A percentile compares a stretch with the other conserved stretches of the same genome.
These are phyloP conservation scores for Cryptoprocta ferox DNA, from an alignment of 2,797 vertebrate genomes.

Conservation along the genomic window DNA sequence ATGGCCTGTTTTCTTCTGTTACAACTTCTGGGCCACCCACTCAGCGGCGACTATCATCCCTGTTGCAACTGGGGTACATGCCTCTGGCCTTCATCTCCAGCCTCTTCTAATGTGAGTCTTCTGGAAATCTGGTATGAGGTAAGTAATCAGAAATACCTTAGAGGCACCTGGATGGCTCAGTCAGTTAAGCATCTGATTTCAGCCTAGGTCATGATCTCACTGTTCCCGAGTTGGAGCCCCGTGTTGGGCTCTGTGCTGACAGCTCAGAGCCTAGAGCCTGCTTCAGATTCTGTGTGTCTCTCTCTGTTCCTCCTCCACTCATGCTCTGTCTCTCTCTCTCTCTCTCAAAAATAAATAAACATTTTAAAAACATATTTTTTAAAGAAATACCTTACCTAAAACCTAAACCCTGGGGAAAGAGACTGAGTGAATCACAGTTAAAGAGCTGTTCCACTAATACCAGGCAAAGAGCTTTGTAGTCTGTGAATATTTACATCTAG, in stretches of 20 bases:
- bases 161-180: neutral
- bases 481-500: neutral
- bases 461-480: neutral
- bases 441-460: neutral
- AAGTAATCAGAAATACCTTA: neutral
- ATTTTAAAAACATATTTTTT: neutral
- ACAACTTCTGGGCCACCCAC: neutral
- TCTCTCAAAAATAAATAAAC: no score
- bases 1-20: neutral
- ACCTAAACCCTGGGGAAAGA: neutral
- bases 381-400: neutral
- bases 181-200: neutral
- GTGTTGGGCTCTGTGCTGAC: accelerated
- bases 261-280: neutral
- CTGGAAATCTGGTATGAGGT: neutral
- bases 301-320: neutral
- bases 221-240: neutral
- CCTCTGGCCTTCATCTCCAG: neutral
- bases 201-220: neutral
- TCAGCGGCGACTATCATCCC: neutral
- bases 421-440: neutral
- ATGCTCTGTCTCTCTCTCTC: neutral
- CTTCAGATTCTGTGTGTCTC: neutral
- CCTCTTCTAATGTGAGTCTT: neutral
- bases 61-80: neutral